A percentile compares a stretch with the other conserved stretches of the same genome.
Evolutionary conservation across 2,797 vertebrate species (phyloP).

Genomic region (Antrozous pallidus): DNA sequence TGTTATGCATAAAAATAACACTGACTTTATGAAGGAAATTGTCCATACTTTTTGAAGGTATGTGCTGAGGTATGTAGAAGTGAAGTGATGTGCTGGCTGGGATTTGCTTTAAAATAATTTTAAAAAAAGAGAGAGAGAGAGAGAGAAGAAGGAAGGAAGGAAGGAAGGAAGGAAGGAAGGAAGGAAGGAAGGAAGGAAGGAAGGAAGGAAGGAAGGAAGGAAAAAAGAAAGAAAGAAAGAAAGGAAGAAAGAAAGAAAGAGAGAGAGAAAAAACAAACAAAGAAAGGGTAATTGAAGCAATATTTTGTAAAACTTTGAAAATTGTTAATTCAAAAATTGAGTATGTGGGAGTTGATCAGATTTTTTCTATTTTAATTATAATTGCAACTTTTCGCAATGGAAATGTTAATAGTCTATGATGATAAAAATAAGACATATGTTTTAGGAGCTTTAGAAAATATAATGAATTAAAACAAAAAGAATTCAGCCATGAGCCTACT

Average conservation of each 20-base stretch:
- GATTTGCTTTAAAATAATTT: background rate
- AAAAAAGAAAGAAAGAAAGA: no score
- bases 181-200: rapidly evolving
- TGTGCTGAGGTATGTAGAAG: background rate
- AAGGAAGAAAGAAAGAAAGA: no score
- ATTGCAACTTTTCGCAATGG: background rate
- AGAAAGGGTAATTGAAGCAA: no score
- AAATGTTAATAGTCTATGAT: background rate
- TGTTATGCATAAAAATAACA: background rate
- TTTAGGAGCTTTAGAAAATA: background rate
- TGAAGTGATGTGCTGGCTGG: background rate
- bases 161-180: rapidly evolving
- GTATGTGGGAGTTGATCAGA: background rate
- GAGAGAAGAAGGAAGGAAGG: rapidly evolving
- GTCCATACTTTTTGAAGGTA: background rate
- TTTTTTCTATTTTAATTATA: background rate
- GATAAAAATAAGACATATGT: background rate
- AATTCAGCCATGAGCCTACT: background rate
- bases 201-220: no score
- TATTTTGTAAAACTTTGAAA: background rate
- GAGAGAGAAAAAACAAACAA: no score
- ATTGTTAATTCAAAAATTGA: background rate
- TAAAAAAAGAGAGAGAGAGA: background rate
- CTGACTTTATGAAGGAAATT: background rate
- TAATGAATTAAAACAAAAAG: background rate